Conservation (phyloP, 2,113 vertebrate species). For the Nothobranchius furzeri region DNA sequence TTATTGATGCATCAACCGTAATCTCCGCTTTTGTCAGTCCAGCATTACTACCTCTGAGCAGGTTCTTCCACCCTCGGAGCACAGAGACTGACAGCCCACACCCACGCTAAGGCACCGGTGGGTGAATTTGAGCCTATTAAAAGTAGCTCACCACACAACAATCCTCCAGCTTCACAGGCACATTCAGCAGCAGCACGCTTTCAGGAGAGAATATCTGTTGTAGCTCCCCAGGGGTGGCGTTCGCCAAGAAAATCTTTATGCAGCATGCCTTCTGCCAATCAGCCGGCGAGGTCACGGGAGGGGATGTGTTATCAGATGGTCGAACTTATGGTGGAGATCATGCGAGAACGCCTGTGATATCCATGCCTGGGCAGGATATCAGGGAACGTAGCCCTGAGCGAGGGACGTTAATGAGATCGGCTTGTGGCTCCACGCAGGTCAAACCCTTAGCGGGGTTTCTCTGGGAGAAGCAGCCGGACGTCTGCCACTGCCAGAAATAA, state of each 20-base stretch:
- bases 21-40: slow-evolving; percentile 62
- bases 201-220: slow-evolving; percentile 62
- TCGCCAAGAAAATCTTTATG: slow-evolving; percentile 66
- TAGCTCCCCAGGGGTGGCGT: slow-evolving; percentile 61
- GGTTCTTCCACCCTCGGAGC: slow-evolving; percentile 51
- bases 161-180: slow-evolving; percentile 57
- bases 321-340: slow-evolving; percentile 65
- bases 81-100: slow-evolving; percentile 64
- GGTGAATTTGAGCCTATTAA: slow-evolving; percentile 69
- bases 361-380: slow-evolving; percentile 48
- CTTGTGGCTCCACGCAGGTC: slow-evolving; percentile 22
- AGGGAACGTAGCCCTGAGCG: slow-evolving; percentile 33
- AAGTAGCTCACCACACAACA: slow-evolving; percentile 62
- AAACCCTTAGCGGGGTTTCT: slow-evolving; percentile 35
- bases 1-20: slow-evolving; percentile 51
- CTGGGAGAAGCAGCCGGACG: slow-evolving; percentile 16
- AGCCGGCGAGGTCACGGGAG: slow-evolving; percentile 57
- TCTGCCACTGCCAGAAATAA: slow-evolving; percentile 44
- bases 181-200: slow-evolving; percentile 30
- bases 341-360: slow-evolving; percentile 58
- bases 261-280: slow-evolving; percentile 55
- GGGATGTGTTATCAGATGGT: slow-evolving; percentile 72
- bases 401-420: slow-evolving; percentile 52
- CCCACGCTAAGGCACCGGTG: slow-evolving; percentile 59
- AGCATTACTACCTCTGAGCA: slow-evolving; percentile 56